Conservation (phyloP, 2,113 vertebrate genomes). For the Anser brachyrhynchus region DNA sequence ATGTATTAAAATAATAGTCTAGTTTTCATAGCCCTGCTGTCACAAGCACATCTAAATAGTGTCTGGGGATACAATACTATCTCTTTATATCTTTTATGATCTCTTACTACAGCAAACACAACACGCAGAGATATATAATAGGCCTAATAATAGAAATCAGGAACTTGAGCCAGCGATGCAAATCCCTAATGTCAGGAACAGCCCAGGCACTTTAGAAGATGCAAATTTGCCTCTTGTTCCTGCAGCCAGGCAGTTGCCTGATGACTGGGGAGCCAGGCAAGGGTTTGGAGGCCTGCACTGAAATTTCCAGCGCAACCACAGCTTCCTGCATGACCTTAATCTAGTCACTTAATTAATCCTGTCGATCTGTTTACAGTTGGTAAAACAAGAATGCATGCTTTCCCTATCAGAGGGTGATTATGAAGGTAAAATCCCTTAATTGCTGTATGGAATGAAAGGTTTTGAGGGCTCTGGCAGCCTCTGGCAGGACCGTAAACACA, state of each 20-base stretch:
- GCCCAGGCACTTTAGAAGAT: neutral
- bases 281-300: neutral
- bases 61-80: neutral
- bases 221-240: conserved; percentile 5
- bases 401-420: neutral
- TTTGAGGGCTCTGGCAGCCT: neutral
- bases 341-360: neutral
- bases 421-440: conserved; percentile 2
- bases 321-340: conserved; percentile 11
- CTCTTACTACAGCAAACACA: neutral
- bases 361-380: neutral
- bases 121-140: neutral
- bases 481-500: neutral
- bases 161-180: neutral
- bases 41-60: neutral
- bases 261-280: neutral
- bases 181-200: neutral
- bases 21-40: neutral
- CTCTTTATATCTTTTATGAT: neutral
- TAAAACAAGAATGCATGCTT: neutral
- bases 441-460: neutral
- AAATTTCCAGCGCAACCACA: conserved; percentile 19
- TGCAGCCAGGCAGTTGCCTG: neutral
- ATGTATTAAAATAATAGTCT: neutral
- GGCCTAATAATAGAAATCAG: neutral